Base-by-base conservation (phyloP, 2,797 vertebrate species). In the Orientallactaga sibirica region DNA sequence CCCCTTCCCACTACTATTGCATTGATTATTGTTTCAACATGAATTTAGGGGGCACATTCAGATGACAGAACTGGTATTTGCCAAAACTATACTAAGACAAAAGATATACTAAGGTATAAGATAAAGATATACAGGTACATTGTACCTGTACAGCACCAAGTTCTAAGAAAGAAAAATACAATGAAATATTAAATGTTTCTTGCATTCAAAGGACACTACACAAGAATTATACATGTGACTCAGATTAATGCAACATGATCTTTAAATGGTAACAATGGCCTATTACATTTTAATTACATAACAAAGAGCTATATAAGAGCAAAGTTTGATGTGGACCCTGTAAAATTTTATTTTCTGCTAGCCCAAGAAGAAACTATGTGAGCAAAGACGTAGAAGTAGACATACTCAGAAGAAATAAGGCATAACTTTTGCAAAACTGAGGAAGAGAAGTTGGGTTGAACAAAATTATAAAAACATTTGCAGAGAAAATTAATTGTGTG, bases 341-440 rank as follows among this genome's bases (percentile, higher is more conserved):
- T 55, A 94, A 11, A 90, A 95, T 79, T 77, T 95, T 70, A 95
- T 90, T 86, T 79, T n/a, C 58, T 92, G 41, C 19, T 83, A 74
- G 29, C 1, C 76, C 62, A 86, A 61, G 43, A n/a, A 67, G 24
- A 94, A 82, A 70, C 15, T 77, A 66, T 73, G 27, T 58, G 43
- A 88, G 19, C 52, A 61, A 71, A 77, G 9, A 61, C 64, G 41
- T 37, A 41, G 33, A 93, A 22, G 71, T 15, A 90, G 62, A 93
- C 10, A 64, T 41, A 41, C n/a, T 82, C 37, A 71, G 43, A 61
- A 90, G 52, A 93, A 95, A 94, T 29, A 78, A 73, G 58, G 81
- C 15, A 79, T 41, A 81, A 62, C 67, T 87, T 91, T 84, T 84
- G 52, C 20, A 92, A 83, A 91, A 64, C 18, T 89, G 61, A 85